Conservation (phyloP, 2,113 vertebrate species). For the Puffinus mauretanicus region DNA sequence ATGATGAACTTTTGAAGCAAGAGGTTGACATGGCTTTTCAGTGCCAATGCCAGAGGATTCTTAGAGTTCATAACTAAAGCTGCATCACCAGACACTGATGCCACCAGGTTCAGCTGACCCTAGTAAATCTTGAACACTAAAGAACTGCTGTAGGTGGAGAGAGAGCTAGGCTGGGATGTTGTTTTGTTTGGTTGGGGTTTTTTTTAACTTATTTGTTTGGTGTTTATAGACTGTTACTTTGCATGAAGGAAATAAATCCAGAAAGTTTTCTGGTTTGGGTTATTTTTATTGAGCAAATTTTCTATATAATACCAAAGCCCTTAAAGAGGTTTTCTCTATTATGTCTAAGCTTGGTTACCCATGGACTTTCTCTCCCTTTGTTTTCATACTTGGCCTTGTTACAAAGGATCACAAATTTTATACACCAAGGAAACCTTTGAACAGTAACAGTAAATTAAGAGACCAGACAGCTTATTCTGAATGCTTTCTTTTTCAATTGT, state of each 20-base stretch:
- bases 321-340: not conserved
- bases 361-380: constrained; percentile 10
- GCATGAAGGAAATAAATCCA: not conserved
- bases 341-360: not conserved
- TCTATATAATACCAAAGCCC: not conserved
- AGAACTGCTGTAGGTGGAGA: not conserved
- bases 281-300: constrained; percentile 1
- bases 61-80: not conserved
- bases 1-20: not conserved
- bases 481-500: not conserved
- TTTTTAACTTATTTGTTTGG: not conserved
- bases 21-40: not conserved
- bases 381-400: constrained; percentile 18
- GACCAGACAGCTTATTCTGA: not conserved
- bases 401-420: constrained; percentile 32
- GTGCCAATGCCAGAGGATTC: not conserved
- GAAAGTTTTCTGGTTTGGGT: not conserved
- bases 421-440: constrained; percentile 17
- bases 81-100: not conserved
- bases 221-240: constrained; percentile 10
- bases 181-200: not conserved
- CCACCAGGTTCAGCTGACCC: not conserved
- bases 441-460: constrained; percentile 10
- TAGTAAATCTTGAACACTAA: not conserved
- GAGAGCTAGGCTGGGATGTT: not conserved